Evolutionary conservation across 2,797 vertebrate genomes (phyloP).

Genomic region (Lithobates sylvaticus): DNA sequence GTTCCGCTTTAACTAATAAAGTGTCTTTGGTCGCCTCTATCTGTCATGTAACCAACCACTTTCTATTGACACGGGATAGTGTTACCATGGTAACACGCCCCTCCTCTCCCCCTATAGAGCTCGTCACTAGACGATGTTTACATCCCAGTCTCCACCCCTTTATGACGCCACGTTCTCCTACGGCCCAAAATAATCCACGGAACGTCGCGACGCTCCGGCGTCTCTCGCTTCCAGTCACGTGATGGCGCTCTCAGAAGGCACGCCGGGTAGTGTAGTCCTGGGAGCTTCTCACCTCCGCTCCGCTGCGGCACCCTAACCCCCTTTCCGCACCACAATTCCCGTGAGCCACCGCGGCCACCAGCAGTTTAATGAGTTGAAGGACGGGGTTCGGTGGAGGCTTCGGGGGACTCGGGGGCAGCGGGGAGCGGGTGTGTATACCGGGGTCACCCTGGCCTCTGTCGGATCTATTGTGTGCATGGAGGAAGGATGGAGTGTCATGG

Average conservation of each 20-base stretch:
- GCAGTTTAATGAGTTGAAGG: slow-evolving; percentile 48
- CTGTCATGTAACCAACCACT: too few relatives aligned
- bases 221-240: background rate
- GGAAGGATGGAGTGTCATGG: too few relatives aligned
- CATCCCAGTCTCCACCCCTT: slow-evolving; percentile 1
- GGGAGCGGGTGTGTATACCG: slow-evolving; percentile 43
- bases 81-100: too few relatives aligned
- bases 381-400: slow-evolving; percentile 5
- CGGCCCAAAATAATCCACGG: background rate
- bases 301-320: background rate
- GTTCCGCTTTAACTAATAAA: too few relatives aligned
- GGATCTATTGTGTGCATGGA: background rate
- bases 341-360: slow-evolving; percentile 5
- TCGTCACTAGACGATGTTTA: background rate
- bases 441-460: too few relatives aligned
- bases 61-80: too few relatives aligned
- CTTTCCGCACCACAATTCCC: slow-evolving; percentile 66
- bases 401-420: slow-evolving; percentile 49
- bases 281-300: background rate
- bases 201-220: background rate
- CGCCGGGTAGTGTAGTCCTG: slow-evolving; percentile 40
- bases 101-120: background rate
- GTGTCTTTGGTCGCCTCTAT: too few relatives aligned
- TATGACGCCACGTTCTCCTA: background rate
- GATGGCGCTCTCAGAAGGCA: background rate